These are phyloP conservation scores for Gallinago stenura DNA, from an alignment of 2,797 vertebrate genomes.

Conservation along the genomic window DNA sequence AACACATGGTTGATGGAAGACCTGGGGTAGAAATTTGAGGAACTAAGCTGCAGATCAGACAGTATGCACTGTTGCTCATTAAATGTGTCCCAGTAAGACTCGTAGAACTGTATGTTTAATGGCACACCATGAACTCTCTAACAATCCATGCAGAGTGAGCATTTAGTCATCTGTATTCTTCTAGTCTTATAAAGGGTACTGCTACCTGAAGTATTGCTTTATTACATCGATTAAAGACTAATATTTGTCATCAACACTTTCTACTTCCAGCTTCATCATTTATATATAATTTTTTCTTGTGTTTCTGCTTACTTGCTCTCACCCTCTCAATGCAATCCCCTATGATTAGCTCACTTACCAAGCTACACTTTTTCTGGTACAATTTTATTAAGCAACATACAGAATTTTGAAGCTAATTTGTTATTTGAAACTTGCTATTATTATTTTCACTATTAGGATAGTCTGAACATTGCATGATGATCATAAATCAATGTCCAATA, in stretches of 20 bases:
- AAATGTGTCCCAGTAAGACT: neutral
- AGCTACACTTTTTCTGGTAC: neutral
- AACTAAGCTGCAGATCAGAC: neutral
- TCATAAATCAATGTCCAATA: neutral
- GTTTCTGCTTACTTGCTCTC: neutral
- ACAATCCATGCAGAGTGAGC: neutral
- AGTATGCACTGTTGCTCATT: neutral
- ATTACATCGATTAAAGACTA: neutral
- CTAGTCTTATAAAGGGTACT: neutral
- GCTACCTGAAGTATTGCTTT: neutral
- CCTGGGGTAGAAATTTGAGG: neutral
- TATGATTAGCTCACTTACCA: neutral
- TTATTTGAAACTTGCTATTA: neutral
- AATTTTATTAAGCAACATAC: neutral
- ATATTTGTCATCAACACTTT: neutral
- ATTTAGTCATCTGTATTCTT: rapidly evolving
- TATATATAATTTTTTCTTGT: neutral
- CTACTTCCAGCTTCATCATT: neutral
- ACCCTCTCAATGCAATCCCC: neutral
- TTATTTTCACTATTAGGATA: neutral
- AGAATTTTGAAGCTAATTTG: neutral
- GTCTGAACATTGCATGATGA: neutral
- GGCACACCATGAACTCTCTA: neutral
- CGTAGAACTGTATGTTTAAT: neutral
- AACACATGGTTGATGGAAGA: neutral